phyloP scores from a whole-genome alignment of 64 coral and sea anemone species.

The Pocillopora verrucosa region DNA sequence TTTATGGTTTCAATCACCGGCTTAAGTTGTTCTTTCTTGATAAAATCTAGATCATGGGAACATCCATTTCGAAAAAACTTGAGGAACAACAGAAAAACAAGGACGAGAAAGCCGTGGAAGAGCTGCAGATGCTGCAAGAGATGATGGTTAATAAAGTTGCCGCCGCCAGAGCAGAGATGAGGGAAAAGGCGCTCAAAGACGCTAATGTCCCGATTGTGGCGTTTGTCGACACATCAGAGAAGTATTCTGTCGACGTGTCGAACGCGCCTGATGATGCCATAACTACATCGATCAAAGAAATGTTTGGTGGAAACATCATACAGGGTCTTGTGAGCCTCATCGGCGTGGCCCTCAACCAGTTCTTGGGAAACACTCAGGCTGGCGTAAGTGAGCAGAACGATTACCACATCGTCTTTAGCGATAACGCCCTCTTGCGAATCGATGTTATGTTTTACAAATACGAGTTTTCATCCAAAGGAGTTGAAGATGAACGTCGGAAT shows the following conservation, averaged over 20 bases:
- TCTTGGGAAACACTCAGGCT: constrained; percentile 28
- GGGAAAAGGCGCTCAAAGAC: constrained; percentile 17
- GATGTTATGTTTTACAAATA: constrained; percentile 49
- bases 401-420: constrained; percentile 25
- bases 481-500: constrained; percentile 11
- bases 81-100: neutral
- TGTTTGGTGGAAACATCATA: constrained; percentile 17
- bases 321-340: constrained; percentile 1
- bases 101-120: neutral
- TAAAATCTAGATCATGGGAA: too few species aligned
- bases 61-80: neutral
- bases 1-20: too few species aligned
- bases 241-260: neutral
- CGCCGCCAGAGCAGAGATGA: neutral
- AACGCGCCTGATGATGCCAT: neutral
- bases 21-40: too few species aligned
- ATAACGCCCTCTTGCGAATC: constrained; percentile 51
- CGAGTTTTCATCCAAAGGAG: constrained; percentile 19
- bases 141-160: neutral
- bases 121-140: neutral
- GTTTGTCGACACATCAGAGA: constrained; percentile 12
- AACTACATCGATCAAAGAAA: neutral
- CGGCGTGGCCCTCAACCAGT: neutral
- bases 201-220: constrained; percentile 34
- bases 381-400: constrained; percentile 9